These are phyloP conservation scores for Belonocnema kinseyi DNA, from an alignment of 1,140 invertebrate species.

Conservation along the genomic window DNA sequence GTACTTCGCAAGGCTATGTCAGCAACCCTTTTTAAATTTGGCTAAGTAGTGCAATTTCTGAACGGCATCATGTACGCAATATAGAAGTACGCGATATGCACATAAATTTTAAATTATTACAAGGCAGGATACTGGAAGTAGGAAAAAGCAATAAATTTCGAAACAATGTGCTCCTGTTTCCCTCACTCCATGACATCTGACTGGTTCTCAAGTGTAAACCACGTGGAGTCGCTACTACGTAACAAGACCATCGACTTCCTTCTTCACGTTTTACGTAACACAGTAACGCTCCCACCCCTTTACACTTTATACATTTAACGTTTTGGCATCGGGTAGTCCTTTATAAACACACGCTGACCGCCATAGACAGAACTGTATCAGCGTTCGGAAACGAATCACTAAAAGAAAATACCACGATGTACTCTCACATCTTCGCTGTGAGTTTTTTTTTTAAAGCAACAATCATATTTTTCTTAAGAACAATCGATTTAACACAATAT, in stretches of 20 bases:
- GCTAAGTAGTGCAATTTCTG: too few species aligned
- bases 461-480: not conserved
- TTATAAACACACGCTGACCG: slow-evolving; percentile 67
- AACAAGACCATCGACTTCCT: slow-evolving; percentile 51
- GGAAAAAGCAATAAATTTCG: not conserved
- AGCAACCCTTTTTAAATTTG: too few species aligned
- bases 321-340: slow-evolving; percentile 64
- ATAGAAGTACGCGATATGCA: not conserved
- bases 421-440: slow-evolving; percentile 60
- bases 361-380: slow-evolving; percentile 65
- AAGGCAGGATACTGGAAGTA: not conserved
- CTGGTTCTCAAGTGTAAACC: slow-evolving; percentile 10
- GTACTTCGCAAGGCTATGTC: too few species aligned
- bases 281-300: slow-evolving; percentile 55
- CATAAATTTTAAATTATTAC: not conserved
- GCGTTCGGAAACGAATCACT: slow-evolving; percentile 54
- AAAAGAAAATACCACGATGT: slow-evolving; percentile 56
- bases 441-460: slow-evolving; percentile 47
- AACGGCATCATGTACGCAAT: too few species aligned
- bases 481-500: not conserved
- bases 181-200: not conserved
- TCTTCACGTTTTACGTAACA: slow-evolving; percentile 64
- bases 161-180: slow-evolving; percentile 8
- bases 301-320: slow-evolving; percentile 55
- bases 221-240: slow-evolving; percentile 42